phyloP scores from a whole-genome alignment of 2,888 invertebrate species.

The Agriopis aurantiaria region DNA sequence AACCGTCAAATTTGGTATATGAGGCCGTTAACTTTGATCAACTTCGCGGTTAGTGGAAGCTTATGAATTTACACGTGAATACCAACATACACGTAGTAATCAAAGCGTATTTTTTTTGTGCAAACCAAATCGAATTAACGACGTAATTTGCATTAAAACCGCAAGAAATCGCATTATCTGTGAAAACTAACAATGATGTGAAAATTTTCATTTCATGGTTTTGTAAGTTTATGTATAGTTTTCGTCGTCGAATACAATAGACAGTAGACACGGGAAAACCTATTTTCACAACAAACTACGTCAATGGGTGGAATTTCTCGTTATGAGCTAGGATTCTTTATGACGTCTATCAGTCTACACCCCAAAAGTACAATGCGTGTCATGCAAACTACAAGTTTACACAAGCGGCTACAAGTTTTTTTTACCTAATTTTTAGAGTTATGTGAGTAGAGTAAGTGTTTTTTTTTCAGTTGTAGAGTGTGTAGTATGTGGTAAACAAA shows the following conservation, averaged over 20 bases:
- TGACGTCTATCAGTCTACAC: not conserved
- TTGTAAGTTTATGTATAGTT: not conserved
- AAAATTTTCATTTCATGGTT: conserved; percentile 12
- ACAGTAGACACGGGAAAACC: conserved; percentile 5
- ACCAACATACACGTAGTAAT: not conserved
- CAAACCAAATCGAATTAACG: not conserved
- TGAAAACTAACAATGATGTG: conserved; percentile 10
- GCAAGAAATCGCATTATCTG: not conserved
- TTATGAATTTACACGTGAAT: conserved; percentile 10
- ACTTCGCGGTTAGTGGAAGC: no score
- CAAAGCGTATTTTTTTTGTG: not conserved
- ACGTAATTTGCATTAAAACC: not conserved
- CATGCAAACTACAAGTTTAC: no score
- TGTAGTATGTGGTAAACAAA: no score
- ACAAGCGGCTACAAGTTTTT: no score
- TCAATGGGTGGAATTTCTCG: not conserved
- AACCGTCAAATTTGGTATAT: no score
- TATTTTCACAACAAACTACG: conserved; percentile 4
- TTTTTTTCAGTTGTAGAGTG: no score
- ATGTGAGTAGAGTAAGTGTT: no score
- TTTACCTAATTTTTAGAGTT: no score
- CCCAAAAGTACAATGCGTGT: not conserved
- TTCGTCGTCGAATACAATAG: not conserved
- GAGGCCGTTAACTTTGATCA: no score
- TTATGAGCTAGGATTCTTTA: not conserved